Percentiles rank a stretch among this genome's conserved stretches.
Conservation (phyloP, 2,888 invertebrate genomes). For the Synanthedon myopaeformis region DNA sequence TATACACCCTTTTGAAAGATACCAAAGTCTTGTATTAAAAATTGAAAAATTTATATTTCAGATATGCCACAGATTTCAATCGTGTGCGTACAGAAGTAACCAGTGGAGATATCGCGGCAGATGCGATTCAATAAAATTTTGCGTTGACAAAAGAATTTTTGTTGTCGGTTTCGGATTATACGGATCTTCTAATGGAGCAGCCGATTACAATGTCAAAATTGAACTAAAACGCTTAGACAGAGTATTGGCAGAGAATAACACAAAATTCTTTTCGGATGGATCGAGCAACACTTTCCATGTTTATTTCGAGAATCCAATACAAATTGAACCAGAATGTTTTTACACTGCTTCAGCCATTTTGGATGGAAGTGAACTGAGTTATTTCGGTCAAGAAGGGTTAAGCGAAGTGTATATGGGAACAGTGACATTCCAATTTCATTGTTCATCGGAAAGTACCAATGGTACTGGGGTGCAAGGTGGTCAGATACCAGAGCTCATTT, state of each 20-base stretch:
- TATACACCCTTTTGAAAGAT: neutral
- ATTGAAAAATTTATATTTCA: slow-evolving; percentile 30
- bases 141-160: slow-evolving; percentile 94
- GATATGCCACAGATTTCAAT: slow-evolving; percentile 96
- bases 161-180: slow-evolving; percentile 96
- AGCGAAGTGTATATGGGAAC: slow-evolving; percentile 93
- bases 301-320: slow-evolving; percentile 83
- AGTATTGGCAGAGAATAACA: slow-evolving; percentile 90
- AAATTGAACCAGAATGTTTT: slow-evolving; percentile 93
- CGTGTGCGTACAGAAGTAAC: slow-evolving; percentile 95
- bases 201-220: slow-evolving; percentile 94
- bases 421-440: slow-evolving; percentile 97
- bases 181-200: slow-evolving; percentile 95
- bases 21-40: neutral
- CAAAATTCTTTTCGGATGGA: slow-evolving; percentile 95
- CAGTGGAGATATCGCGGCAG: slow-evolving; percentile 97
- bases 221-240: slow-evolving; percentile 91
- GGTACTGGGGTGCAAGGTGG: slow-evolving; percentile 98
- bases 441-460: slow-evolving; percentile 96
- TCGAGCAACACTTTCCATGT: slow-evolving; percentile 95
- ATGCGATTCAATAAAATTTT: slow-evolving; percentile 97
- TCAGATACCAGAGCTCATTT: slow-evolving; percentile 96
- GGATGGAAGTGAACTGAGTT: slow-evolving; percentile 94
- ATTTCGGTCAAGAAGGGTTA: slow-evolving; percentile 97
- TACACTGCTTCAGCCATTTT: slow-evolving; percentile 96